These are phyloP conservation scores for Druon quercuslanigerum DNA, from an alignment of 1,140 invertebrate genomes.

Conservation along the genomic window DNA sequence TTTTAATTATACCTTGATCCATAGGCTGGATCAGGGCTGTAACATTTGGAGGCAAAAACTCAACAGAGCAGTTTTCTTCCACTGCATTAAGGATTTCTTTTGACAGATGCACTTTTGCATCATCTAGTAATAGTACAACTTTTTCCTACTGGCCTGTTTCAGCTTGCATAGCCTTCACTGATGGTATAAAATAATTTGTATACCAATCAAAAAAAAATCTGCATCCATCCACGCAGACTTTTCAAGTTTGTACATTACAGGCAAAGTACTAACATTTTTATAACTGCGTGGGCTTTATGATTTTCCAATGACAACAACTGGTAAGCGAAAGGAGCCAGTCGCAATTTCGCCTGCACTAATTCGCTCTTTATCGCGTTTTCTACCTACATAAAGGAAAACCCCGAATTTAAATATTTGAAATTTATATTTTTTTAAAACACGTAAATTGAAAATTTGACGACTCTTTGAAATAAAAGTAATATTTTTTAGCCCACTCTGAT, in stretches of 20 bases:
- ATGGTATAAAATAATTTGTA: not conserved
- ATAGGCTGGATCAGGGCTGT: not conserved
- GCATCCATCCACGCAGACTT: not conserved
- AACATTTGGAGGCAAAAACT: not conserved
- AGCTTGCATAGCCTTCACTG: not conserved
- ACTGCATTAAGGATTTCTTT: not conserved
- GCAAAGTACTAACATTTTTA: not conserved
- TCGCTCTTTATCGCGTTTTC: not conserved
- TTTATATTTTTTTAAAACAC: too few relatives aligned
- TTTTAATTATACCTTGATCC: not conserved
- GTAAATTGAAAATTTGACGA: too few relatives aligned
- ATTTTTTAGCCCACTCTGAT: too few relatives aligned
- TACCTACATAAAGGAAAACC: not conserved
- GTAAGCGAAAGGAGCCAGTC: not conserved
- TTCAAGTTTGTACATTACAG: not conserved
- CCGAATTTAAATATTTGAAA: not conserved
- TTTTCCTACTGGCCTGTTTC: not conserved
- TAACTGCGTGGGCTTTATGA: not conserved
- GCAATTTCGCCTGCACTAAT: not conserved
- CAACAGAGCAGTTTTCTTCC: not conserved
- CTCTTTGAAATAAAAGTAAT: too few relatives aligned
- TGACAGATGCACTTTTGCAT: not conserved
- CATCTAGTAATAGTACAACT: not conserved
- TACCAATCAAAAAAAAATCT: conserved; percentile 3
- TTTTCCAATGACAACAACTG: not conserved